Base-by-base conservation (phyloP, 1,140 invertebrate genomes). In the Drosophila bocki region DNA sequence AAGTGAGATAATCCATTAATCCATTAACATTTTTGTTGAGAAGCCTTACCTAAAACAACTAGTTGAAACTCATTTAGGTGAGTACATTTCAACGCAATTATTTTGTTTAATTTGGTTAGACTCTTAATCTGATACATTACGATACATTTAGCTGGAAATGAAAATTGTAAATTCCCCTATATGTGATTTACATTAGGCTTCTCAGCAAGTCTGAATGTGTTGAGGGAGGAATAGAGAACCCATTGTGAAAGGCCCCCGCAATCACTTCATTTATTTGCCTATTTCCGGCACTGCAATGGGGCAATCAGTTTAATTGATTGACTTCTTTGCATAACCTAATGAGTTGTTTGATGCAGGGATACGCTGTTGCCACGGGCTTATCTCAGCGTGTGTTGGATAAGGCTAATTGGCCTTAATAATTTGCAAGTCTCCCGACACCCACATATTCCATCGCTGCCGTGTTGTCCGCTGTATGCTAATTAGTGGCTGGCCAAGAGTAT, bases 391-490 rank as follows among this genome's bases (percentile, higher is more conserved):
- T n/a, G 17, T n/a, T 35, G 56, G 54, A 60, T 41, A 11, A 13
- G 62, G 26, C 29, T 60, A 64, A 64, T 64, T 59, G 32, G 44
- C 19, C 17, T 41, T 32, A 59, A 60, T 44, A 41, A n/a, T 19
- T 19, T n/a, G 12, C 7, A 59, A 19, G 44, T 22, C 17, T 35
- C 15, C 17, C 7, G 13, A 11, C 4, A 17, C 7, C 3, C 54
- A 19, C 35, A 22, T 13, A 56, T 56, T 39, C 35, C 35, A 19
- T 26, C 26, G 13, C 19, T 54, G 13, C 15, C 9, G 13, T 29
- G 5, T 37, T 12, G 15, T 3, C 29, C 19, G 54, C 41, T 35
- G 11, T 33, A 61, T 60, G 29, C 54, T 45, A 65, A 65, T 56
- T 56, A 56, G 35, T 54, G 13, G 53, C 53, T n/a, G 53, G 51